Evolutionary conservation across 2,888 invertebrate genomes (phyloP).

Genomic region (Tinea pellionella): DNA sequence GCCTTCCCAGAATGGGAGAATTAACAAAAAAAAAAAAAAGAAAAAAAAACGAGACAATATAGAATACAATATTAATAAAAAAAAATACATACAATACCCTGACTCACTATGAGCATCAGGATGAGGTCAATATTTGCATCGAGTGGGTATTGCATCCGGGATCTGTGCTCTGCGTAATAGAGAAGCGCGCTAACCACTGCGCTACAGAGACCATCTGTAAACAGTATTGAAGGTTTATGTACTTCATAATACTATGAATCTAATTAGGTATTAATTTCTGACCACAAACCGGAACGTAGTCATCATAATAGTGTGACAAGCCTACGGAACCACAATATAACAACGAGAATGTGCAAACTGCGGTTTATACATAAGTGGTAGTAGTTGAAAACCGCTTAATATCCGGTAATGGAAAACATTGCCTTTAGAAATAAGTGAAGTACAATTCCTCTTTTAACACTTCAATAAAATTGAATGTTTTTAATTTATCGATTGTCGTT

Average conservation of each 20-base stretch:
- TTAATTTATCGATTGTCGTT: neutral
- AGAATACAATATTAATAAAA: no score
- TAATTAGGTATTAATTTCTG: neutral
- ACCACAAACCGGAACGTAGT: neutral
- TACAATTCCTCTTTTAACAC: slow-evolving; percentile 3
- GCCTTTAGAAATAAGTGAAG: neutral
- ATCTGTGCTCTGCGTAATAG: no score
- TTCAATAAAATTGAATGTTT: neutral
- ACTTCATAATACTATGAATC: neutral
- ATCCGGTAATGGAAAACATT: slow-evolving; percentile 9
- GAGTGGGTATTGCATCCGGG: no score
- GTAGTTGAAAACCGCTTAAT: slow-evolving; percentile 5
- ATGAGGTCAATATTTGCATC: no score
- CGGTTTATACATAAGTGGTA: slow-evolving; percentile 1
- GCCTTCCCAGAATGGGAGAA: no score
- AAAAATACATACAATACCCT: no score
- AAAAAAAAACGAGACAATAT: no score
- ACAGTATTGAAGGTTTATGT: neutral
- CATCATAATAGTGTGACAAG: neutral
- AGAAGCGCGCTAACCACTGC: no score
- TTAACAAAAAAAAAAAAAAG: no score
- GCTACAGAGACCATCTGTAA: no score
- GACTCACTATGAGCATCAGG: no score
- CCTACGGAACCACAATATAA: neutral
- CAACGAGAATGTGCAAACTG: neutral